Percentiles rank a stretch among this genome's conserved stretches.
Conservation (phyloP, 64 coral and sea anemone genomes). For the Montipora capricornis region DNA sequence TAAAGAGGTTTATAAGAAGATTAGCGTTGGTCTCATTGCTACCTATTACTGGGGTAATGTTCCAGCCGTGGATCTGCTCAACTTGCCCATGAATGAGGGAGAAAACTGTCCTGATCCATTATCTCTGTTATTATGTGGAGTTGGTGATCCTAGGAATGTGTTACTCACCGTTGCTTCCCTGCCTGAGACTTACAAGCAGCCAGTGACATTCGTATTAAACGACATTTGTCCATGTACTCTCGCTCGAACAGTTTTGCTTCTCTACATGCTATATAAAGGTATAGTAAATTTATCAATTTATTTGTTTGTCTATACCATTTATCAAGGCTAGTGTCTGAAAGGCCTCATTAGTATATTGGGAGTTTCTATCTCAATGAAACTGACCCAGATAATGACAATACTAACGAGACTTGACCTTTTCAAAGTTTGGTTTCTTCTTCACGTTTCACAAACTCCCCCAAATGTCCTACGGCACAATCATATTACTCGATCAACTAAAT, state of each 20-base stretch:
- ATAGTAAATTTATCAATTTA: not conserved
- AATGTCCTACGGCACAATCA: no score
- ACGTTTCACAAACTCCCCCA: no score
- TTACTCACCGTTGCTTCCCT: conserved; percentile 54
- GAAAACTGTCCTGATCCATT: conserved; percentile 13
- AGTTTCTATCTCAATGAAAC: no score
- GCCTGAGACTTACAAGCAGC: conserved; percentile 46
- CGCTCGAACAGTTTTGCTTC: conserved; percentile 46
- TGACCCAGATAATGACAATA: no score
- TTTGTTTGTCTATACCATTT: not conserved
- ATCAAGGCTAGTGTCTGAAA: not conserved
- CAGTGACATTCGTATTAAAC: conserved; percentile 61
- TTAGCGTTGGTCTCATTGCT: not conserved
- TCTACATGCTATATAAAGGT: conserved; percentile 71
- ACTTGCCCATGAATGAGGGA: conserved; percentile 62
- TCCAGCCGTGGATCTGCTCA: conserved; percentile 65
- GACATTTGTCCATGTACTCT: conserved; percentile 69
- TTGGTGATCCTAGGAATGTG: conserved; percentile 70
- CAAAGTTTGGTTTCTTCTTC: no score
- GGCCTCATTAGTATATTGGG: no score
- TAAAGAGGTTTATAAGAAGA: not conserved
- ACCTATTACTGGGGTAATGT: conserved; percentile 72
- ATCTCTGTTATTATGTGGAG: conserved; percentile 63
- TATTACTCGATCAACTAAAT: no score
- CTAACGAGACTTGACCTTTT: no score